Evolutionary conservation across 1,140 invertebrate species (phyloP).

Genomic region (Leptinotarsa undecemlineata): DNA sequence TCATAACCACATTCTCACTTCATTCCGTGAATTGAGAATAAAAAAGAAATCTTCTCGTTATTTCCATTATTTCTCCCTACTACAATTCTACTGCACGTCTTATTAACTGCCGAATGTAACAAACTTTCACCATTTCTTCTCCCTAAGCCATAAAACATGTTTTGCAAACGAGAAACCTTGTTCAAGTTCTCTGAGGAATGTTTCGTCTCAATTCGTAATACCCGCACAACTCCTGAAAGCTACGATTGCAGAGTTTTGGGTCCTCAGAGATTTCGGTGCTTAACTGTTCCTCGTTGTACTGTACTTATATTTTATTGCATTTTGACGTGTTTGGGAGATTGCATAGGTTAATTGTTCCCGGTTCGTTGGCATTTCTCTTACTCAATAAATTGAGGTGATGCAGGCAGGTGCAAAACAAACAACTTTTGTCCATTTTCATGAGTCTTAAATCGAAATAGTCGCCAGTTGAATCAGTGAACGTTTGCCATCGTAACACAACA

Average conservation of each 20-base stretch:
- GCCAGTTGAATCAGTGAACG: no score
- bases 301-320: constrained; percentile 6
- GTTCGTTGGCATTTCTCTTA: neutral
- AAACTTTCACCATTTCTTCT: constrained; percentile 18
- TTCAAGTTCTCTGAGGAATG: constrained; percentile 24
- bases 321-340: neutral
- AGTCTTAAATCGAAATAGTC: no score
- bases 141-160: constrained; percentile 23
- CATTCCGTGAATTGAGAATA: neutral
- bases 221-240: constrained; percentile 20
- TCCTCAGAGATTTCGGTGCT: constrained; percentile 16
- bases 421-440: no score
- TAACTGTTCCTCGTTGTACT: neutral
- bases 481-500: no score
- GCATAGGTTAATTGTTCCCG: neutral
- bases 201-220: constrained; percentile 32
- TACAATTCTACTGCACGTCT: neutral
- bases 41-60: neutral
- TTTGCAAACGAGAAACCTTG: constrained; percentile 30
- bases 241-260: constrained; percentile 11
- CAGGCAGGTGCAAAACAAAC: no score
- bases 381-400: no score
- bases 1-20: neutral
- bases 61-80: neutral
- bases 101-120: constrained; percentile 22